Base-by-base conservation (phyloP, 2,888 invertebrate genomes). In the Pilophorus perplexus region DNA sequence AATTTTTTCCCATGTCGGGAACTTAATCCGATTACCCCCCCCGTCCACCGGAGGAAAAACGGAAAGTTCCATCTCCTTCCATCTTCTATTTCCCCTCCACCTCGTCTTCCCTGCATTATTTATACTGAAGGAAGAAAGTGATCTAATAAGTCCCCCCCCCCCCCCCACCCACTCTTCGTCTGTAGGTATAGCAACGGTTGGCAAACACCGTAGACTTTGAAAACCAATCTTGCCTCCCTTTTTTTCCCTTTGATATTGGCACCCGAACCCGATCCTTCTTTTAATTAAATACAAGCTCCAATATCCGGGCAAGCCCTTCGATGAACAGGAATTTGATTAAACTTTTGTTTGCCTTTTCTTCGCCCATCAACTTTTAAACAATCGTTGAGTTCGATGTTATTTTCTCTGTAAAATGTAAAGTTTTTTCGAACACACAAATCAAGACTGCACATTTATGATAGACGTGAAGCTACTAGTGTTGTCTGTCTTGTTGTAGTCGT, bases 181-280 rank as follows among this genome's bases (percentile, higher is more conserved):
- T 3, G 8, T 18, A 14, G 16, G 25, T 27, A n/a, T 27, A 3
- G 28, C 62, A 62, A 62, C 62, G 62, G 46, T 62, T 40, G 62
- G 62, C 46, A 62, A 62, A 62, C 62, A 62, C 62, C 44, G 62
- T 46, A 62, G 62, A 62, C 46, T 62, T 62, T 62, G 62, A 62
- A 52, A 62, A 62, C 62, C 62, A 62, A 62, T 62, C 62, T 62
- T 46, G 46, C 62, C 48, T 10, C 62, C 44, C 62, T 46, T n/a
- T n/a, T n/a, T n/a, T n/a, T n/a, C 48, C 62, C 44, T 44, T 40
- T 46, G 62, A 62, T 62, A 62, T 62, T 62, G 62, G 62, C 62
- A 62, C 62, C 48, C 62, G 48, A 46, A 44, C 62, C 33, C 46
- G 62, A 46, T 44, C 62, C 48, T 62, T 62, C 62, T 46, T 62